These are phyloP conservation scores for Phainopepla nitens DNA, from an alignment of 2,113 vertebrate species.

Conservation along the genomic window DNA sequence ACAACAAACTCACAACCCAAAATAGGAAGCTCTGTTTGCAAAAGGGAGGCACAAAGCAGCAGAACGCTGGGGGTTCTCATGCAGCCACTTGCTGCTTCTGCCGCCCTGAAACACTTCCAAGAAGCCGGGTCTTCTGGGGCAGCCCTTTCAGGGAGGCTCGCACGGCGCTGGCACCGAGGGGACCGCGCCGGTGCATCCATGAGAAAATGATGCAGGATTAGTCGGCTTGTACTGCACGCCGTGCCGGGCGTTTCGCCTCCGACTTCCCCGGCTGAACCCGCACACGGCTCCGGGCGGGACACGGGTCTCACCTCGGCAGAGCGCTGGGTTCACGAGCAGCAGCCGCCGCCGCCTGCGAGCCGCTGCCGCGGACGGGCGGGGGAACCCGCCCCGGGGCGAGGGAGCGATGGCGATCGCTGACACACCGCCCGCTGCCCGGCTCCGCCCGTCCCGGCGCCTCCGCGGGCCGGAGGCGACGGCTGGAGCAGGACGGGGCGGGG, in stretches of 20 bases:
- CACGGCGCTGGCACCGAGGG: not conserved
- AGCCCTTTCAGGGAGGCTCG: not conserved
- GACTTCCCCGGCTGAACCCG: not conserved
- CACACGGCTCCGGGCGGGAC: not conserved
- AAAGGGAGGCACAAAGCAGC: not conserved
- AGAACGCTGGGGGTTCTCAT: rapidly evolving
- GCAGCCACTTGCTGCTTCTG: not conserved
- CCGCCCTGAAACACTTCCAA: not conserved
- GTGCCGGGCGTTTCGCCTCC: too few species aligned
- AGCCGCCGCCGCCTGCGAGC: not conserved
- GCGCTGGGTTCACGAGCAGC: not conserved
- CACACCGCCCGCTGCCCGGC: rapidly evolving
- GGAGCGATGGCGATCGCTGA: rapidly evolving
- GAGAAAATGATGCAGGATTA: rapidly evolving
- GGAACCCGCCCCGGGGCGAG: too few species aligned
- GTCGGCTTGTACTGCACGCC: too few species aligned
- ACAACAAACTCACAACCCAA: not conserved
- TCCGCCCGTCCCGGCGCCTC: not conserved
- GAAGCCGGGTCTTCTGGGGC: not conserved
- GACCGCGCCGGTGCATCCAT: rapidly evolving
- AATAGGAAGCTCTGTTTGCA: not conserved
- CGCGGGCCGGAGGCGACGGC: not conserved
- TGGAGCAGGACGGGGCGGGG: not conserved
- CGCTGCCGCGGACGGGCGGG: not conserved
- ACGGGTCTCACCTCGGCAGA: rapidly evolving